Base-by-base conservation (phyloP, 2,888 invertebrate genomes). In the Frankliniella fusca region DNA sequence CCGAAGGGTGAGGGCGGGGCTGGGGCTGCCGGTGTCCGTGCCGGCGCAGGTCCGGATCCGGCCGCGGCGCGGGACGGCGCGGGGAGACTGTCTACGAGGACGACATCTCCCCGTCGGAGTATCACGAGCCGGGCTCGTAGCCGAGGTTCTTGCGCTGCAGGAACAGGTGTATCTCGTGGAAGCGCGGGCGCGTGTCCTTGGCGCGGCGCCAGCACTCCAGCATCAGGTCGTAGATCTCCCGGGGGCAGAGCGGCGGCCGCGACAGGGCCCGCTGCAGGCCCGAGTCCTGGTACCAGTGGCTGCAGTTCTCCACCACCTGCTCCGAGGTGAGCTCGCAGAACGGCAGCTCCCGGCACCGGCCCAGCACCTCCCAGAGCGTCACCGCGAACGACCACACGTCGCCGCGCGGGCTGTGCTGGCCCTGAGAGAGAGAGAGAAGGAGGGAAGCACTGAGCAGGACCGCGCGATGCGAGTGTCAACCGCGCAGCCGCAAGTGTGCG, bases 341-440 rank as follows among this genome's bases (percentile, higher is more conserved):
- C 0, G 97, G 97, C 86, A 93, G 93, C 83, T 94, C 93, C 82
- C 92, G 90, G 87, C 96, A 95, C 86, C 93, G 91, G 83, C 93
- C 94, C 84, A 97, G 90, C 48, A 97, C 92, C 88, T 97, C 97
- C 97, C 97, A 97, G 79, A 96, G 90, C 0, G 96, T 95, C 49
- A 96, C 94, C 10, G 95, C 97, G 87, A 96, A 97, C 0, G 96
- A 93, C 96, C 97, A 97, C 1, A 96, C 95, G 88, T 97, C 97
- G 85, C 95, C 94, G 86, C 94, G 94, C 48, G 95, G 94, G 81
- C 94, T 95, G 89, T 94, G 96, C 88, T 95, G 93, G 50, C 95
- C 95, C 96, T 97, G 89, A 18, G 80, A 20, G 27, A 81, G 65
- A 28, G 76, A 20, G 27, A 81, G 65, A 28, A 70, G 15, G 27